Percentiles rank a stretch among this genome's conserved stretches.
These are phyloP conservation scores for Cliona cf. orientalis DNA, from an alignment of 37 sponge, comb jelly and placozoan genomes.

Conservation along the genomic window DNA sequence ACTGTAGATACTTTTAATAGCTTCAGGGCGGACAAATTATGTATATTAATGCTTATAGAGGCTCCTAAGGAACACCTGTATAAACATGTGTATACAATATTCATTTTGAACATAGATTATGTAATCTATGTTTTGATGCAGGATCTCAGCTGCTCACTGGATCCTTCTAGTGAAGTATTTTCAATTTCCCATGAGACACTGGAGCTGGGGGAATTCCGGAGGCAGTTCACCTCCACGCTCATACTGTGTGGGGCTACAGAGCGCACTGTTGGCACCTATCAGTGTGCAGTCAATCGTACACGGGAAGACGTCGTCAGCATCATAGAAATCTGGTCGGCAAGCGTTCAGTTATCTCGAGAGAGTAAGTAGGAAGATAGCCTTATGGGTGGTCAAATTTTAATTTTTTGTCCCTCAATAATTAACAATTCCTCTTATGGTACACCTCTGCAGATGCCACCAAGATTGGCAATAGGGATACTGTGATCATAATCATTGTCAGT, in stretches of 20 bases:
- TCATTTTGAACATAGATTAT: too few relatives aligned
- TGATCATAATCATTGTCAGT: neutral
- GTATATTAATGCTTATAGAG: too few relatives aligned
- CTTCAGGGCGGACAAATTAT: too few relatives aligned
- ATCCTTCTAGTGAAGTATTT: neutral
- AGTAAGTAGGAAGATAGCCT: neutral
- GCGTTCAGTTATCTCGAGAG: neutral
- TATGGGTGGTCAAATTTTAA: neutral
- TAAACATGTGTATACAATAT: too few relatives aligned
- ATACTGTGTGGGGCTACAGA: neutral
- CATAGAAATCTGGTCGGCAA: slow-evolving; percentile 3
- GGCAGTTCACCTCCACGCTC: neutral
- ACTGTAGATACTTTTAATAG: too few relatives aligned
- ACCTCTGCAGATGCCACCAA: too few relatives aligned
- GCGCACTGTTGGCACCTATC: neutral
- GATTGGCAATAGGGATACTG: neutral
- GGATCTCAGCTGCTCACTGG: neutral
- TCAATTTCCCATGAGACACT: neutral
- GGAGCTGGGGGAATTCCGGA: neutral
- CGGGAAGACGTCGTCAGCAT: neutral
- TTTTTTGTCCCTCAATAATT: too few relatives aligned
- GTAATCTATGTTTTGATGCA: too few relatives aligned
- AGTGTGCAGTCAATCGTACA: slow-evolving; percentile 17
- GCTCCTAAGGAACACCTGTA: too few relatives aligned
- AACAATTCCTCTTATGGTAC: too few relatives aligned